Base-by-base conservation (phyloP, 2,797 vertebrate genomes). In the Xiphophorus birchmanni region DNA sequence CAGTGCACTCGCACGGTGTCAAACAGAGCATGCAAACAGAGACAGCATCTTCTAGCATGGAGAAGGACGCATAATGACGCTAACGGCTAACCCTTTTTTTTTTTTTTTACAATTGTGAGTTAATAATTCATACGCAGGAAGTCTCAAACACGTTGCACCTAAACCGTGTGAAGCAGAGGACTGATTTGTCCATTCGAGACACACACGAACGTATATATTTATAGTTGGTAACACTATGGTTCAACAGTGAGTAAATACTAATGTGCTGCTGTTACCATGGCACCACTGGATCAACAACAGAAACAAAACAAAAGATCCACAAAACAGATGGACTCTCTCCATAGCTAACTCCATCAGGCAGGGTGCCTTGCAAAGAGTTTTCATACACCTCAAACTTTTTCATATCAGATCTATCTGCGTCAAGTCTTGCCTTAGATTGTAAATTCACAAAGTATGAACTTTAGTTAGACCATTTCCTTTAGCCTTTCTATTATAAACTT, bases 201-300 rank as follows among this genome's bases (percentile, higher is more conserved):
- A 89, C 87, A 86, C 92, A 92, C 88, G 93, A 93, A 95, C 77
- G 67, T 71, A 90, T 90, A 91, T 91, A 91, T 94, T 89, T 7
- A 76, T 63, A 79, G 84, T 82, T 76, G 83, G 82, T 76, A 65
- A 13, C 21, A 82, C 52, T 76, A 71, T 86, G 76, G 74, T 82
- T 86, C 89, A 92, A 90, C 95, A 91, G 93, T 90, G 92, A 93
- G 94, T 93, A 90, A 90, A 88, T 94, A 94, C 92, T 85, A 84
- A 93, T 94, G 93, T 21, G 6, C 91, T 84, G 78, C 29, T 45
- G 96, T 97, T 97, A 92, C 96, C 95, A 95, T 97, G 88, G 96
- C 94, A 97, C 96, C 97, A 11, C 88, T 77, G 93, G 91, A 87
- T 88, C 85, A 82, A 91, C 88, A 92, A 91, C 91, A 90, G 76